Evolutionary conservation across 2,113 vertebrate genomes (phyloP).

Genomic region (Drymodes brunneopygia): DNA sequence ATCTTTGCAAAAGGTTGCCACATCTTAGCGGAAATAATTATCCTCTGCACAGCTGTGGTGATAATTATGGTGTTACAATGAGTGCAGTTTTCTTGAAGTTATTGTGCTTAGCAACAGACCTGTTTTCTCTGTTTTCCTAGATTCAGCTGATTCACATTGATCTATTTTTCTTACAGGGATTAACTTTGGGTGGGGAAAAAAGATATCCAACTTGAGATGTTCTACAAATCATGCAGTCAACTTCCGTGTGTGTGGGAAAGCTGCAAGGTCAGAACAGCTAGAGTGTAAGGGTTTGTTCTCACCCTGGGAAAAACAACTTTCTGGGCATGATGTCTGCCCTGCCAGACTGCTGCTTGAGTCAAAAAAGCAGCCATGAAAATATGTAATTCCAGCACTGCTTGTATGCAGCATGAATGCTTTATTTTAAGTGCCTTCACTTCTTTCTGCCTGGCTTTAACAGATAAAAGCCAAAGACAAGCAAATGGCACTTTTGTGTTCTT

Average conservation of each 20-base stretch:
- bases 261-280: not conserved
- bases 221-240: not conserved
- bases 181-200: not conserved
- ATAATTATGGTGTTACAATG: not conserved
- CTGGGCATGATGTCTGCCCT: not conserved
- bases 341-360: not conserved
- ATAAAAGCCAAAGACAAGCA: not conserved
- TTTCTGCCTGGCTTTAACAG: not conserved
- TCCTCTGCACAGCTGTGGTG: not conserved
- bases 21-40: not conserved
- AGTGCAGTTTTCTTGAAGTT: not conserved
- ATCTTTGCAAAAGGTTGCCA: not conserved
- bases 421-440: not conserved
- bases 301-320: slow-evolving; percentile 21
- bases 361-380: not conserved
- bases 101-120: not conserved
- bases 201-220: not conserved
- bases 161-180: not conserved
- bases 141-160: not conserved
- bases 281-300: not conserved
- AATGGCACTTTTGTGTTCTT: not conserved
- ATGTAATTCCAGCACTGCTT: not conserved
- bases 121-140: not conserved
- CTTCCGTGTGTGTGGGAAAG: not conserved
- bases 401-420: not conserved